Conservation (phyloP, 2,888 invertebrate genomes). For the Sipunculus nudus region DNA sequence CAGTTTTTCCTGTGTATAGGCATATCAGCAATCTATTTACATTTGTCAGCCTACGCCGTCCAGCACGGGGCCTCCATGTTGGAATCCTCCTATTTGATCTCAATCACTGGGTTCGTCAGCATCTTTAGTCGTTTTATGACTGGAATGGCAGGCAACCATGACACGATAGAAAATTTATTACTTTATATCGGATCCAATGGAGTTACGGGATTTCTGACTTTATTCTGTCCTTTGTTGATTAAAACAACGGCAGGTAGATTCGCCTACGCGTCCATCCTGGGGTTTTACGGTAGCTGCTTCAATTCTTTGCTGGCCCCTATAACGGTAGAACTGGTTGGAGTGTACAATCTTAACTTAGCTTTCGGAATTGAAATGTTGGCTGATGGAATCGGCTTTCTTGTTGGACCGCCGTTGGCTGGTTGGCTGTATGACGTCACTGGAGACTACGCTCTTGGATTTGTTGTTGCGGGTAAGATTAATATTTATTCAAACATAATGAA, state of each 20-base stretch:
- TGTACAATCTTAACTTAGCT: not conserved
- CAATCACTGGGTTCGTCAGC: constrained; percentile 1
- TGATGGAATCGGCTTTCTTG: constrained; percentile 4
- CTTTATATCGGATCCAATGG: constrained; percentile 11
- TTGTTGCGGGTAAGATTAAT: constrained; percentile 1
- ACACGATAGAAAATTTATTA: constrained; percentile 6
- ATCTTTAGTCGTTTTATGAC: constrained; percentile 14
- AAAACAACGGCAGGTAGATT: not conserved
- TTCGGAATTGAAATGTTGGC: constrained; percentile 15
- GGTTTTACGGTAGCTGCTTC: constrained; percentile 21
- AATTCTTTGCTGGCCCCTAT: constrained; percentile 11
- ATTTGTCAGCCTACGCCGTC: constrained; percentile 6
- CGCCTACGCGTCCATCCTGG: not conserved
- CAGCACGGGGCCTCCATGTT: not conserved
- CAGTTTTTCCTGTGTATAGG: constrained; percentile 4
- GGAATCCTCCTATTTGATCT: constrained; percentile 6
- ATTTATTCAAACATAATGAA: too few relatives aligned
- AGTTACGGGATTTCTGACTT: constrained; percentile 6
- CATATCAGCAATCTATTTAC: constrained; percentile 5
- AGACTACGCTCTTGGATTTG: constrained; percentile 4
- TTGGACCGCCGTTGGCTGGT: constrained; percentile 16
- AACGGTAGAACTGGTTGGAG: constrained; percentile 9
- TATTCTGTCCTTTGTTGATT: not conserved
- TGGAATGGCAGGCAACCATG: constrained; percentile 12
- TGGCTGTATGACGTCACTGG: constrained; percentile 10